Base-by-base conservation (phyloP, 2,888 invertebrate genomes). In the Chrysolina oricalcia region DNA sequence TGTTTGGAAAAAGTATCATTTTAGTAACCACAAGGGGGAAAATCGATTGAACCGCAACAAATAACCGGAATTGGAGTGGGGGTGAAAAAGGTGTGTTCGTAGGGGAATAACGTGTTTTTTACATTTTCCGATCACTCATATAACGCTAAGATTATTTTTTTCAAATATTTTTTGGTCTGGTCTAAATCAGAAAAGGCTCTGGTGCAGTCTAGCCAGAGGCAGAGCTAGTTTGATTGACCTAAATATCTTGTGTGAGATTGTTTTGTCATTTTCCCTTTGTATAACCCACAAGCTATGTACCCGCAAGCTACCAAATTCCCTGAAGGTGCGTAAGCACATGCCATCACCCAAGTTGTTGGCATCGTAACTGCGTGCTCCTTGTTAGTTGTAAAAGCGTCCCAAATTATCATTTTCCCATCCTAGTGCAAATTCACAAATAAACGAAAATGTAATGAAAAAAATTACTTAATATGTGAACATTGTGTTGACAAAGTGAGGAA, bases 321-420 rank as follows among this genome's bases (percentile, higher is more conserved):
- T 73, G 97, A 96, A 62, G 98, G 98, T 69, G 98, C 97, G 90
- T 97, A 98, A 41, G 98, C 97, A 90, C 98, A 98, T 46, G 98
- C 97, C 97, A 98, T 97, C 77, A 98, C 97, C 96, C 98, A 98
- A 21, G 98, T 98, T 79, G 98, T 97, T 78, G 98, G 97, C 97
- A 97, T 98, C 72, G 97, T 94, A 81, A 98, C 95, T 17, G 97
- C 97, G 90, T 96, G 96, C 90, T 98, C 98, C 91, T 98, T 98
- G 88, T 97, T 97, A 81, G 97, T 97, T 43, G 98, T 97, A 90
- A 98, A 98, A 80, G 97, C 98, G 91, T 98, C 98, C 98, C 98
- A 98, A 84, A 98, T 96, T 83, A 98, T 96, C 93, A 98, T 95
- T 91, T 98, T 98, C 73, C 98, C 98, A 91, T 98, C 98, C 96